Evolutionary conservation across 2,797 vertebrate species (phyloP), one percentile per base, ranked within the genome.

Genomic region (Perodicticus potto): DNA sequence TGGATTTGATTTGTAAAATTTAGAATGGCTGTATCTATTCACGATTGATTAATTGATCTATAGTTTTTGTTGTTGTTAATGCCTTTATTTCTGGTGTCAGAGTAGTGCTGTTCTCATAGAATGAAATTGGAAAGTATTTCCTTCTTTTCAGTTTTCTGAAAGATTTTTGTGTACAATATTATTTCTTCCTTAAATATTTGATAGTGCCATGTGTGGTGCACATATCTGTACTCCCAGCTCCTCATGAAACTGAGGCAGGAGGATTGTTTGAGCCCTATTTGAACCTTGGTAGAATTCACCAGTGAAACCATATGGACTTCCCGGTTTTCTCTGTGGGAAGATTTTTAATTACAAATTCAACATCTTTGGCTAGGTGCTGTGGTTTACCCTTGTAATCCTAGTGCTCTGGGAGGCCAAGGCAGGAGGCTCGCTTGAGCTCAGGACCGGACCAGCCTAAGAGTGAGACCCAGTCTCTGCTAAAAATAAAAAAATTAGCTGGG

Each of bases 1-100:
- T 95, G 72, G 37, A 73, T 84, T 83, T 53, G 40, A 85, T 73
- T 74, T 82, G n/a, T 82, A 70, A 93, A 86, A 55, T 53, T 76
- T 91, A 65, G 37, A 65, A 53, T 84, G 57, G 5, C 43, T 86
- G 43, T 8, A 25, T 90, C 53, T 77, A 7, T 86, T 89, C 20
- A 32, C 76, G 59, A 89, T 13, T 89, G 80, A 88, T 89, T 13
- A 74, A 29, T 89, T 74, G 12, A 37, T 91, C 40, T 82, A 5
- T 80, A 85, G 27, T 76, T 94, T 89, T 69, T 65, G 59, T 49
- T 49, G 45, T 49, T 95, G 12, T 55, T 67, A 40, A 53, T 86
- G 27, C 70, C 65, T 90, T 77, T 77, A 11, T 23, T n/a, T 73
- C 63, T 23, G 13, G n/a, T 8, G 43, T 89, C 65, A 59, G 3